Evolutionary conservation across 30 jellyfish, hydroid and myxozoan genomes (phyloP).

Genomic region (Nemopilema nomurai): DNA sequence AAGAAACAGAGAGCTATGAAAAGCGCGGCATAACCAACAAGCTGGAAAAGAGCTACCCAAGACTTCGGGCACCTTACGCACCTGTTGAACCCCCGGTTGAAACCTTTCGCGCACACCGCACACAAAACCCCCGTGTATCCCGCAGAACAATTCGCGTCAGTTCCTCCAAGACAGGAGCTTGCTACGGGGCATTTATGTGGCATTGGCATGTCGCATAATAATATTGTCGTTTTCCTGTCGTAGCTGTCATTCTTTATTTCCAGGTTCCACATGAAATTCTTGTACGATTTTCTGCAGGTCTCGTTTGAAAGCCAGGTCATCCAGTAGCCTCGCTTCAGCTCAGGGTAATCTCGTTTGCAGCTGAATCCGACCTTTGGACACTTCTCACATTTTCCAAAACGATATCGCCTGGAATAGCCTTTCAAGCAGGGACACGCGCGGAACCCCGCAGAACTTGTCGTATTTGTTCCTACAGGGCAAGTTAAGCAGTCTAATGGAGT

Average conservation of each 20-base stretch:
- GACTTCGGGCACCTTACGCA: slow-evolving; percentile 50
- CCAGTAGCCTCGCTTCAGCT: slow-evolving; percentile 47
- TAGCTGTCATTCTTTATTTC: slow-evolving; percentile 15
- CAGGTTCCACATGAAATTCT: slow-evolving; percentile 29
- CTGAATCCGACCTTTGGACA: slow-evolving; percentile 26
- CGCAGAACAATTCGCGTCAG: slow-evolving; percentile 26
- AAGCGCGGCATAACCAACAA: slow-evolving; percentile 10
- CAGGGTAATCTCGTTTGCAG: slow-evolving; percentile 34
- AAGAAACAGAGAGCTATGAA: slow-evolving; percentile 39
- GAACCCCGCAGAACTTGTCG: slow-evolving; percentile 50
- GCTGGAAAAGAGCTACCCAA: slow-evolving; percentile 19
- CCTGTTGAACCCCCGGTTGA: slow-evolving; percentile 18
- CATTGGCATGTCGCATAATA: slow-evolving; percentile 24
- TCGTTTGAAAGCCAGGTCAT: slow-evolving; percentile 17
- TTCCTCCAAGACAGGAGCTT: slow-evolving; percentile 63
- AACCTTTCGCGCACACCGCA: slow-evolving; percentile 43
- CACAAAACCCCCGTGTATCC: slow-evolving; percentile 64
- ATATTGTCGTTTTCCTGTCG: slow-evolving; percentile 16
- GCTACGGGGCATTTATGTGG: slow-evolving; percentile 49
- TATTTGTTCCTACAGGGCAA: slow-evolving; percentile 63
- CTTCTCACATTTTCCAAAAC: slow-evolving; percentile 43
- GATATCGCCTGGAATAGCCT: slow-evolving; percentile 42
- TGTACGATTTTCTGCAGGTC: slow-evolving; percentile 14
- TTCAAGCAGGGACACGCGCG: slow-evolving; percentile 57
- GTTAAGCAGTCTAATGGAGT: slow-evolving; percentile 46